phyloP scores from a whole-genome alignment of 2,888 invertebrate genomes.

The Thera britannica region DNA sequence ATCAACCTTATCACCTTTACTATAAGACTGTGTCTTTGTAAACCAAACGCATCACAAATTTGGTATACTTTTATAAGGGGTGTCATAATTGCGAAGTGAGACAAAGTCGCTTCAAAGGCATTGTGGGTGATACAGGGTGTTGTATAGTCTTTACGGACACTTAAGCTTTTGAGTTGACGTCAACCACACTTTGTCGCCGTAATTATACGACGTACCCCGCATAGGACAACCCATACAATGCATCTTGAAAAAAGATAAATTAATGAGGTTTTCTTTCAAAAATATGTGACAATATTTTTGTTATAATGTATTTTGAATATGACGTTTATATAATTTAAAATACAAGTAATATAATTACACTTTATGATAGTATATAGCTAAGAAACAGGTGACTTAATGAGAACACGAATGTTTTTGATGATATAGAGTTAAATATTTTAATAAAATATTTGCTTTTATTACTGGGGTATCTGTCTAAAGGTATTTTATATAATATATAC shows the following conservation, averaged over 20 bases:
- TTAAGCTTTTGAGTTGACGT: constrained; percentile 77
- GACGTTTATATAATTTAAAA: constrained; percentile 10
- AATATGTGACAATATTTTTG: constrained; percentile 16
- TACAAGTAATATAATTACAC: constrained; percentile 7
- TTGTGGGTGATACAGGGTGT: constrained; percentile 66
- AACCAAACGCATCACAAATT: constrained; percentile 41
- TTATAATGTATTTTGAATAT: constrained; percentile 13
- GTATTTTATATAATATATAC: too few relatives aligned
- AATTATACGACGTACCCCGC: constrained; percentile 72
- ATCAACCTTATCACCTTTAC: constrained; percentile 35
- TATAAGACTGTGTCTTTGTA: constrained; percentile 32
- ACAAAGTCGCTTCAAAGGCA: constrained; percentile 81
- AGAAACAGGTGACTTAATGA: constrained; percentile 15
- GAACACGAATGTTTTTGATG: constrained; percentile 2
- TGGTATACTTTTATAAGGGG: constrained; percentile 71
- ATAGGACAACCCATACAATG: constrained; percentile 66
- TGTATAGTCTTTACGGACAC: constrained; percentile 76
- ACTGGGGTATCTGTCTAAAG: too few relatives aligned
- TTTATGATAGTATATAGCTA: constrained; percentile 13
- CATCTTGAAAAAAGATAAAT: constrained; percentile 66
- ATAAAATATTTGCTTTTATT: too few relatives aligned
- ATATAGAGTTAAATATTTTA: constrained; percentile 1
- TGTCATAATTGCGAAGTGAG: constrained; percentile 81
- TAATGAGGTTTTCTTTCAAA: constrained; percentile 53
- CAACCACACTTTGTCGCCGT: constrained; percentile 74